Conservation (phyloP, 2,888 invertebrate genomes). For the Baronia brevicornis region DNA sequence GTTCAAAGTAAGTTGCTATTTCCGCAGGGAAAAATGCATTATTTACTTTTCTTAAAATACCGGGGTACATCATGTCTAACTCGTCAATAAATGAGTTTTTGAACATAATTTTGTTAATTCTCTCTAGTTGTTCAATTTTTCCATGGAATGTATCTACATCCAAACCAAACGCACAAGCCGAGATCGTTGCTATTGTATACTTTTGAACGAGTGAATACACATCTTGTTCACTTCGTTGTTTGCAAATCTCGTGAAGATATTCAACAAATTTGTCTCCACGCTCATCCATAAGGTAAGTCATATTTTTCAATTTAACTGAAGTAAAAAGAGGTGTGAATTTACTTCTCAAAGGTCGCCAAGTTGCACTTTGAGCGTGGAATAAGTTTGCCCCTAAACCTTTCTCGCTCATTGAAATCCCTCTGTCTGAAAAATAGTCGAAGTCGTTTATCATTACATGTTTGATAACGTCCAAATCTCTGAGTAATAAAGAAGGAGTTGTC, state of each 20-base stretch:
- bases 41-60: constrained; percentile 31
- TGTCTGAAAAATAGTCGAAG: constrained; percentile 38
- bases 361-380: constrained; percentile 38
- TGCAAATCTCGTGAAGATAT: constrained; percentile 20
- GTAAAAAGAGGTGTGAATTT: constrained; percentile 43
- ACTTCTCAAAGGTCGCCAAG: constrained; percentile 37
- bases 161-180: constrained; percentile 31
- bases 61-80: constrained; percentile 36
- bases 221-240: constrained; percentile 25
- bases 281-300: constrained; percentile 37
- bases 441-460: constrained; percentile 45
- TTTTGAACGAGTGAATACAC: constrained; percentile 29
- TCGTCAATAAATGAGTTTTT: constrained; percentile 22
- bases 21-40: constrained; percentile 26
- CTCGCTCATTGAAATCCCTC: constrained; percentile 37
- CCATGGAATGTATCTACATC: constrained; percentile 23
- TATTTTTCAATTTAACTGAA: constrained; percentile 45
- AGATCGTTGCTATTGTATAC: constrained; percentile 34
- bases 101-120: constrained; percentile 24
- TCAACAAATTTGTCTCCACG: constrained; percentile 31
- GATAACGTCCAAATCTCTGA: constrained; percentile 42
- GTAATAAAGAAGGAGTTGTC: constrained; percentile 33
- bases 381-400: constrained; percentile 38
- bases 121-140: constrained; percentile 12
- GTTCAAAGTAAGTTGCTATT: constrained; percentile 28